phyloP scores from a whole-genome alignment of 2,797 vertebrate genomes.

The Gymnocypris eckloni region DNA sequence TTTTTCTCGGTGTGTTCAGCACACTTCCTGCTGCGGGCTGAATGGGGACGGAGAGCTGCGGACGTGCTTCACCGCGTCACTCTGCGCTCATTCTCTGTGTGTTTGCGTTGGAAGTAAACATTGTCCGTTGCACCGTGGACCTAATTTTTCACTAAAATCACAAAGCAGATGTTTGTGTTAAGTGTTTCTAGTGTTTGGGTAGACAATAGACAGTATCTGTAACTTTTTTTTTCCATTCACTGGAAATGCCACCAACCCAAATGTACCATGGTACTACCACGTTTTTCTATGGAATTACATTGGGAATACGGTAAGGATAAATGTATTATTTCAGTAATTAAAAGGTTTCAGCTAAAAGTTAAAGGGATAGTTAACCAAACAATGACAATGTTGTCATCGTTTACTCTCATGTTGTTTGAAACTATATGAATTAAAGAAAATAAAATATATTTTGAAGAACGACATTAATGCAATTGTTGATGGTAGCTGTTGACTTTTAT shows the following conservation, averaged over 20 bases:
- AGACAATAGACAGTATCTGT: not conserved
- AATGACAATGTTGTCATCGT: not conserved
- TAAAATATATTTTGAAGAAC: not conserved
- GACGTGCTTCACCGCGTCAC: slow-evolving; percentile 68
- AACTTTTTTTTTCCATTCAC: not conserved
- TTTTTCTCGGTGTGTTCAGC: slow-evolving; percentile 68
- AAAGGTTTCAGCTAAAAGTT: not conserved
- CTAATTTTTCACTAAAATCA: not conserved
- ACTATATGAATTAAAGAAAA: not conserved
- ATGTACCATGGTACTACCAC: not conserved
- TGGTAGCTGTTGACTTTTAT: not conserved
- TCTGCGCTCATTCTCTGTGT: slow-evolving; percentile 61
- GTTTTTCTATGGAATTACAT: not conserved
- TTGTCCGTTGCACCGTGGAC: not conserved
- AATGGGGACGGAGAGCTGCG: slow-evolving; percentile 62
- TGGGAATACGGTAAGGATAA: not conserved
- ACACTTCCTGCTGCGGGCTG: slow-evolving; percentile 80
- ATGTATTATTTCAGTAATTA: not conserved
- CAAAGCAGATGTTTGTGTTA: not conserved
- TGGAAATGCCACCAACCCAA: not conserved
- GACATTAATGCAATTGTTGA: not conserved
- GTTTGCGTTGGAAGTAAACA: slow-evolving; percentile 50
- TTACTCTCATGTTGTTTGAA: not conserved
- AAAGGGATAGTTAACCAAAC: not conserved
- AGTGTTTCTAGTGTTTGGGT: not conserved